These are phyloP conservation scores for Tricholauxania praeusta DNA, from an alignment of 2,888 invertebrate genomes.

Conservation along the genomic window DNA sequence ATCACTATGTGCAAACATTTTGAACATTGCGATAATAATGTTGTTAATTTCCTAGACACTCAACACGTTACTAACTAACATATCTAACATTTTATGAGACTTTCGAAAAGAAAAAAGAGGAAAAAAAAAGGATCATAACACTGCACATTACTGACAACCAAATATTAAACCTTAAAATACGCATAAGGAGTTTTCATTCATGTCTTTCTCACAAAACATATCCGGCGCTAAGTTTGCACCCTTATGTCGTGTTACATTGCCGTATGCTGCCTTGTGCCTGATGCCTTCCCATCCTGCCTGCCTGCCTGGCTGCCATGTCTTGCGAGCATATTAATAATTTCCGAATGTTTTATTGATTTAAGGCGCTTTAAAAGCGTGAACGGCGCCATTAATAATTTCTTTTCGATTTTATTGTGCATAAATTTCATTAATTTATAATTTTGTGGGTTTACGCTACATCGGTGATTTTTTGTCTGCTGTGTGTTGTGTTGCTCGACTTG, in stretches of 20 bases:
- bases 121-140: slow-evolving; percentile 34
- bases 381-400: slow-evolving; percentile 69
- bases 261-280: too few relatives aligned
- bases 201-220: slow-evolving; percentile 55
- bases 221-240: slow-evolving; percentile 58
- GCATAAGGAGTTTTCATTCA: slow-evolving; percentile 50
- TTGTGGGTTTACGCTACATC: slow-evolving; percentile 61
- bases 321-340: slow-evolving; percentile 56
- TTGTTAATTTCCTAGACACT: neutral
- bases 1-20: too few relatives aligned
- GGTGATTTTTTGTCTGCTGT: slow-evolving; percentile 45
- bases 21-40: too few relatives aligned
- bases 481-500: slow-evolving; percentile 41
- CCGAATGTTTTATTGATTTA: slow-evolving; percentile 65
- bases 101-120: slow-evolving; percentile 12
- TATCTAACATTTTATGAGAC: slow-evolving; percentile 39
- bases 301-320: slow-evolving; percentile 50
- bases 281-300: slow-evolving; percentile 12
- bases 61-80: slow-evolving; percentile 5
- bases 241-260: slow-evolving; percentile 40
- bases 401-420: slow-evolving; percentile 69
- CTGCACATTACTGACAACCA: slow-evolving; percentile 27
- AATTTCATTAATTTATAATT: slow-evolving; percentile 70
- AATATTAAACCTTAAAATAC: slow-evolving; percentile 33
- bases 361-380: slow-evolving; percentile 68